phyloP scores from a whole-genome alignment of 1,140 invertebrate genomes.

The Papilio polytes region DNA sequence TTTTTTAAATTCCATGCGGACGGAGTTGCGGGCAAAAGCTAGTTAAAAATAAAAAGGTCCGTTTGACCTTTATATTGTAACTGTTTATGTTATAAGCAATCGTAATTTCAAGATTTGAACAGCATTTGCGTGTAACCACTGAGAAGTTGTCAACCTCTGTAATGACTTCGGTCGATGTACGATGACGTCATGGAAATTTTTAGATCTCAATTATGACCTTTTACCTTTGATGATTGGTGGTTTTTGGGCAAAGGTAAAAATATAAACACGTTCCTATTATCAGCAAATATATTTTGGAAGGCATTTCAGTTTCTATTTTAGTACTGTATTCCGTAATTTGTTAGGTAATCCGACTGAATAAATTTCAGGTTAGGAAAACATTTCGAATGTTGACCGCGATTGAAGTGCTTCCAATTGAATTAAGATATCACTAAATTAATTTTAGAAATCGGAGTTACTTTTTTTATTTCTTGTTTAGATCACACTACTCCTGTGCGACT shows the following conservation, averaged over 20 bases:
- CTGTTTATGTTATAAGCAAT: no score
- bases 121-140: neutral
- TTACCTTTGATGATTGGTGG: constrained; percentile 20
- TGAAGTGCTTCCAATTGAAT: neutral
- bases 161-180: constrained; percentile 20
- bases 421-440: neutral
- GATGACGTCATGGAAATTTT: constrained; percentile 19
- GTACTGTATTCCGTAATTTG: neutral
- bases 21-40: no score
- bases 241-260: neutral
- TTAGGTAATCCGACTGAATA: neutral
- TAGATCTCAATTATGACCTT: constrained; percentile 3
- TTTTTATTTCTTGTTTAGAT: no score
- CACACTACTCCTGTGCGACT: no score
- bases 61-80: no score
- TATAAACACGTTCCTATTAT: neutral
- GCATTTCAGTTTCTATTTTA: neutral
- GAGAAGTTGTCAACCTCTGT: constrained; percentile 8
- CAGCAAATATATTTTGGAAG: neutral
- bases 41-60: no score
- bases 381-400: no score
- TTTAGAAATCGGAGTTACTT: no score
- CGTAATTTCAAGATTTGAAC: neutral
- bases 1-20: no score
- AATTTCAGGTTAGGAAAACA: no score